phyloP scores from a whole-genome alignment of 2,797 vertebrate genomes.

The Sus cebifrons region DNA sequence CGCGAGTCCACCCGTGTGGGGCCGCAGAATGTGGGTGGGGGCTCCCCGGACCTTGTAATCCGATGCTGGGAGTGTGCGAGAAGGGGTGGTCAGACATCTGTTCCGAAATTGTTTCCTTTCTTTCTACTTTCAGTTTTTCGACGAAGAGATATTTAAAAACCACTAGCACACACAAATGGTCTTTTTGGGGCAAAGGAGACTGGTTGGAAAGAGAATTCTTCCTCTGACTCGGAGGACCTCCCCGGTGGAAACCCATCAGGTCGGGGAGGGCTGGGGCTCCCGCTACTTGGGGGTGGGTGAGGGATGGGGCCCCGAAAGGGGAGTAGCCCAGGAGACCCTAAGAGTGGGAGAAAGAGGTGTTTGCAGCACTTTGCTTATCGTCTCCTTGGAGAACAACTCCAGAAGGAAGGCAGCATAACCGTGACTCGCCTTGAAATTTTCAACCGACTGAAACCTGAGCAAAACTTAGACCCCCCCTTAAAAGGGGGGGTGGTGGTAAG shows the following conservation, averaged over 20 bases:
- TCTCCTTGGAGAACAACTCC: slow-evolving; percentile 37
- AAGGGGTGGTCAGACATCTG: slow-evolving; percentile 81
- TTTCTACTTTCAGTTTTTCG: slow-evolving; percentile 85
- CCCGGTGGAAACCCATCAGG: slow-evolving; percentile 76
- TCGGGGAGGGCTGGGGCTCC: slow-evolving; percentile 2
- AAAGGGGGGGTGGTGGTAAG: neutral
- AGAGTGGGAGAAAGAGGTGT: neutral
- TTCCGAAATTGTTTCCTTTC: slow-evolving; percentile 83
- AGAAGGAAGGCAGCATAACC: neutral
- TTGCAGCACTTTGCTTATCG: neutral
- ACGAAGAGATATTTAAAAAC: slow-evolving; percentile 72
- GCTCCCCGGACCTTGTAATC: slow-evolving; percentile 83
- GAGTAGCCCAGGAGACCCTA: neutral
- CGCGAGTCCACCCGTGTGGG: slow-evolving; percentile 34
- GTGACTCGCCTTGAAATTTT: slow-evolving; percentile 28
- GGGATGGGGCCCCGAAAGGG: neutral
- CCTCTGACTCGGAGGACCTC: slow-evolving; percentile 76
- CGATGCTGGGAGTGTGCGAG: slow-evolving; percentile 76
- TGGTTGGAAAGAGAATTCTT: slow-evolving; percentile 60
- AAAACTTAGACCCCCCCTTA: slow-evolving; percentile 31
- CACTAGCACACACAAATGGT: slow-evolving; percentile 55
- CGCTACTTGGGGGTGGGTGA: neutral
- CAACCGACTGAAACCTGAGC: slow-evolving; percentile 47
- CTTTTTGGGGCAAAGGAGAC: slow-evolving; percentile 50
- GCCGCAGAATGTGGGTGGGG: slow-evolving; percentile 75